These are phyloP conservation scores for Clivina fossor DNA, from an alignment of 2,888 invertebrate species.

Conservation along the genomic window DNA sequence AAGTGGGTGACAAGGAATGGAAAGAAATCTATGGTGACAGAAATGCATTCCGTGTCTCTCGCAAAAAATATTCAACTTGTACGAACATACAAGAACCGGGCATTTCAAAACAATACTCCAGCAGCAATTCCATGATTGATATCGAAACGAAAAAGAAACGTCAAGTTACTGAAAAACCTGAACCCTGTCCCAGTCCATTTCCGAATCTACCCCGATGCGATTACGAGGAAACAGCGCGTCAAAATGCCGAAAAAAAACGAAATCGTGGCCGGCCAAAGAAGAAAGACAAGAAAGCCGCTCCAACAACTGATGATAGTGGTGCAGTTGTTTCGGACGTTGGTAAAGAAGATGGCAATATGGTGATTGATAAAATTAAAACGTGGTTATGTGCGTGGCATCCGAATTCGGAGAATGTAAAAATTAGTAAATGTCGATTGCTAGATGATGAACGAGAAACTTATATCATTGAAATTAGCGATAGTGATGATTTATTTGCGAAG, in stretches of 20 bases:
- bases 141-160: slow-evolving; percentile 15
- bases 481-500: too few relatives aligned
- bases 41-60: neutral
- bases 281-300: neutral
- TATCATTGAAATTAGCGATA: slow-evolving; percentile 13
- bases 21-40: neutral
- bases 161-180: too few relatives aligned
- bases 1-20: too few relatives aligned
- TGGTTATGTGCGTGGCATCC: slow-evolving; percentile 12
- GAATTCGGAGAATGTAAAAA: slow-evolving; percentile 6
- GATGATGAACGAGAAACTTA: slow-evolving; percentile 18
- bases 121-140: neutral
- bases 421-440: too few relatives aligned
- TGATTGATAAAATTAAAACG: slow-evolving; percentile 5
- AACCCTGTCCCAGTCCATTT: slow-evolving; percentile 15
- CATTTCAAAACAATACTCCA: too few relatives aligned
- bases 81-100: too few relatives aligned
- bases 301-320: neutral
- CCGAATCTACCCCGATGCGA: slow-evolving; percentile 14
- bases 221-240: slow-evolving; percentile 7
- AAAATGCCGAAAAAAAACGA: slow-evolving; percentile 11
- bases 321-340: neutral
- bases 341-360: neutral
- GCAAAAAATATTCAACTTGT: slow-evolving; percentile 13
- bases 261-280: slow-evolving; percentile 1